These are phyloP conservation scores for Thecophora atra DNA, from an alignment of 2,888 invertebrate genomes.

Conservation along the genomic window DNA sequence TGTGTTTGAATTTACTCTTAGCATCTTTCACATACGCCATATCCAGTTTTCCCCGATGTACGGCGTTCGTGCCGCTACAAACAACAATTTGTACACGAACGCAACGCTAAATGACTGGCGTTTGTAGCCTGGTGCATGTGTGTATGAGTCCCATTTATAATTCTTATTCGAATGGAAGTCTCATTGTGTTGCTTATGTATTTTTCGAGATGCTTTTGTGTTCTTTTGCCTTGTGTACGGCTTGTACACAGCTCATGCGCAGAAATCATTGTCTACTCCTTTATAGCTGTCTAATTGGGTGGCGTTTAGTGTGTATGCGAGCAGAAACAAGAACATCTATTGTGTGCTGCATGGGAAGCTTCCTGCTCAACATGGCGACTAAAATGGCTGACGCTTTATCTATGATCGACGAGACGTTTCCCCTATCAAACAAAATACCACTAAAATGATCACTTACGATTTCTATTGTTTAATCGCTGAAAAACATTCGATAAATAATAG, in stretches of 20 bases:
- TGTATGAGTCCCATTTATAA: constrained; percentile 29
- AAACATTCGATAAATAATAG: too few species aligned
- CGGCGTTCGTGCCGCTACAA: constrained; percentile 33
- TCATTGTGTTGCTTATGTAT: constrained; percentile 10
- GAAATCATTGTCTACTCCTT: neutral
- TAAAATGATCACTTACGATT: too few species aligned
- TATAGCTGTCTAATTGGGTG: constrained; percentile 5
- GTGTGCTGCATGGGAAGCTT: neutral
- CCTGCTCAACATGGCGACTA: constrained; percentile 7
- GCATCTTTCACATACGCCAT: constrained; percentile 27
- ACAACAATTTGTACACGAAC: constrained; percentile 23
- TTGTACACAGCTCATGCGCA: constrained; percentile 6
- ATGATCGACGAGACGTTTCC: neutral
- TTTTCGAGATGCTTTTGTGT: constrained; percentile 7
- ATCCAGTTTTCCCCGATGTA: constrained; percentile 20
- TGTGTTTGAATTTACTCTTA: neutral
- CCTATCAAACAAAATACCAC: neutral
- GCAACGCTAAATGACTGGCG: constrained; percentile 21
- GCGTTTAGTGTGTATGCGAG: neutral
- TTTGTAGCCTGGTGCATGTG: constrained; percentile 14
- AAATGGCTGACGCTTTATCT: constrained; percentile 14
- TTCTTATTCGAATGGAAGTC: constrained; percentile 29
- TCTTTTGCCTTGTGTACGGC: neutral
- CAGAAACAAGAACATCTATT: neutral
- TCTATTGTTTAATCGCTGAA: too few species aligned